Base-by-base conservation (phyloP, 2,797 vertebrate species). In the Cheirogaleus major region DNA sequence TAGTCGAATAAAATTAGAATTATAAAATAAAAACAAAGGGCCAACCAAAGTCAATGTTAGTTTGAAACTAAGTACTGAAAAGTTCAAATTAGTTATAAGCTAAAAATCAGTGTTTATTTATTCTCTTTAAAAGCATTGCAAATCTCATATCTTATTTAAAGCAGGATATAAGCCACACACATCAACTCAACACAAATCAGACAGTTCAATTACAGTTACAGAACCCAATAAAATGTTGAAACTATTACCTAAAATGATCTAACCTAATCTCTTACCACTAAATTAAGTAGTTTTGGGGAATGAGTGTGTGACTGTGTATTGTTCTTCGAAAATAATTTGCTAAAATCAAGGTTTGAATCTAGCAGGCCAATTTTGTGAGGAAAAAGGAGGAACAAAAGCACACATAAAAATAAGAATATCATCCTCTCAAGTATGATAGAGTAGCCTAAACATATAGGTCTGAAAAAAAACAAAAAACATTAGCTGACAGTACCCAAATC, bases 181-280 rank as follows among this genome's bases (percentile, higher is more conserved):
- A 96, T 63, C 69, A 96, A 65, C n/a, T 79, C 30, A 93, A 91
- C 93, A 89, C 91, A 92, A 95, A 86, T 35, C 65, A 63, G 52
- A 93, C 79, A 83, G 63, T 86, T 94, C 95, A 95, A 95, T 96
- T 95, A 93, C 14, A 90, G 41, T 79, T 92, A 80, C 5, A 96
- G 55, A 91, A 79, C 7, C 10, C 41, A 89, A 59, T 93, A 89
- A 85, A 93, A 59, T 75, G 25, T 86, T 86, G 65, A 93, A 89
- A 75, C 20, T 78, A 41, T 92, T 94, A 52, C 32, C 63, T 67
- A 80, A 52, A 69, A 59, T 86, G 22, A 93, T 75, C 73, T 61
- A 82, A 75, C 3, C 48, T 78, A 79, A 78, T 89, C 38, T 73
- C 10, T 75, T 65, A 43, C 7, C 50, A 78, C 57, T 48, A 88